Evolutionary conservation across 2,888 invertebrate species (phyloP).

Genomic region (Amblyjoppa fuscipennis): DNA sequence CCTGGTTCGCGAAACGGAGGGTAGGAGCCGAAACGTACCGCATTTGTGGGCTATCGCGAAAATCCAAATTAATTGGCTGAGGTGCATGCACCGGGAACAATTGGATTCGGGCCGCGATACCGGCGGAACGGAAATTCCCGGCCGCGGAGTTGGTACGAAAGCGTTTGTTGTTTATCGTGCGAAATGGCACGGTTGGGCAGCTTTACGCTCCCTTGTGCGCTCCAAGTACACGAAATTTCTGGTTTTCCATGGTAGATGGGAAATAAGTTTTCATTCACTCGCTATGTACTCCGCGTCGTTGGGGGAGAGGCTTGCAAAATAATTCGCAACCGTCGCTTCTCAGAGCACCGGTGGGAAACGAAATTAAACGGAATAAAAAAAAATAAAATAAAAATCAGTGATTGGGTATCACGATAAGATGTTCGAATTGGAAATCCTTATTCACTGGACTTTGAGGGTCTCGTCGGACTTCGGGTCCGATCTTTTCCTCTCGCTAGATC

Average conservation of each 20-base stretch:
- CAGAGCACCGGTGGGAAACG: too few species aligned
- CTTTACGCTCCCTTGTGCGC: neutral
- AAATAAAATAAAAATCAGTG: too few species aligned
- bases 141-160: neutral
- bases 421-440: too few species aligned
- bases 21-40: conserved; percentile 29
- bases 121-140: conserved; percentile 11
- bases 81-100: conserved; percentile 42
- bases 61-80: conserved; percentile 57
- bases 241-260: neutral
- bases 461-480: conserved; percentile 6
- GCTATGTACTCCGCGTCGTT: neutral
- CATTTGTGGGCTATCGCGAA: conserved; percentile 35
- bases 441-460: neutral
- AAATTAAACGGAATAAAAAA: too few species aligned
- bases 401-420: too few species aligned
- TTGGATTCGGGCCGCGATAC: conserved; percentile 9
- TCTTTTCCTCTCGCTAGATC: conserved; percentile 15
- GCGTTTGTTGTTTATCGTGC: conserved; percentile 12
- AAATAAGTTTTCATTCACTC: neutral
- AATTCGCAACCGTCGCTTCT: neutral
- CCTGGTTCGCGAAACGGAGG: neutral
- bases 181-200: neutral
- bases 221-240: too few species aligned
- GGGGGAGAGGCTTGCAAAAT: neutral